Evolutionary conservation across 2,113 vertebrate species (phyloP).

Genomic region (Piaya cayana): DNA sequence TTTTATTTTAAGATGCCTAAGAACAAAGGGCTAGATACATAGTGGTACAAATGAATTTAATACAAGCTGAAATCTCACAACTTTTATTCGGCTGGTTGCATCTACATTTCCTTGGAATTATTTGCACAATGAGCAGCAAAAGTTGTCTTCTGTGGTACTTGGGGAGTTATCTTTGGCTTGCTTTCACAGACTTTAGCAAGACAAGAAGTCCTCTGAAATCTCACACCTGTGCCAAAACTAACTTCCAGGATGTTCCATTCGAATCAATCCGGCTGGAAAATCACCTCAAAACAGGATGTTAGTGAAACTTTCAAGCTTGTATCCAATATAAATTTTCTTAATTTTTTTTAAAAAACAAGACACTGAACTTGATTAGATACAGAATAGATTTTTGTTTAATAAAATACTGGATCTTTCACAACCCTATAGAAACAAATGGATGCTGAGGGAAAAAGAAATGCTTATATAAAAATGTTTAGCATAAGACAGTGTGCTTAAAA

Average conservation of each 20-base stretch:
- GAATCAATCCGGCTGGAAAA: neutral
- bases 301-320: neutral
- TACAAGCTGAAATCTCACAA: neutral
- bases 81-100: neutral
- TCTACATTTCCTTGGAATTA: neutral
- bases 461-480: neutral
- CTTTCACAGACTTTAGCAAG: neutral
- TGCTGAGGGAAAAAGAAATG: neutral
- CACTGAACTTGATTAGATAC: neutral
- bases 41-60: neutral
- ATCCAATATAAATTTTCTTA: neutral
- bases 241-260: neutral
- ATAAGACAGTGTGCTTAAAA: neutral
- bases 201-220: neutral
- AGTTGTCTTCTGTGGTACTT: neutral
- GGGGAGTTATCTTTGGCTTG: slow-evolving; percentile 10
- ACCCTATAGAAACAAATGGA: neutral
- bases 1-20: neutral
- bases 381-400: neutral
- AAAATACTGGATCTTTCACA: neutral
- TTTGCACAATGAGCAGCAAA: neutral
- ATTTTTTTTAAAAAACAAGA: neutral
- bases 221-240: slow-evolving; percentile 15
- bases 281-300: neutral
- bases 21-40: neutral